phyloP scores from a whole-genome alignment of 23 tunicate species.

The Botrylloides violaceus region DNA sequence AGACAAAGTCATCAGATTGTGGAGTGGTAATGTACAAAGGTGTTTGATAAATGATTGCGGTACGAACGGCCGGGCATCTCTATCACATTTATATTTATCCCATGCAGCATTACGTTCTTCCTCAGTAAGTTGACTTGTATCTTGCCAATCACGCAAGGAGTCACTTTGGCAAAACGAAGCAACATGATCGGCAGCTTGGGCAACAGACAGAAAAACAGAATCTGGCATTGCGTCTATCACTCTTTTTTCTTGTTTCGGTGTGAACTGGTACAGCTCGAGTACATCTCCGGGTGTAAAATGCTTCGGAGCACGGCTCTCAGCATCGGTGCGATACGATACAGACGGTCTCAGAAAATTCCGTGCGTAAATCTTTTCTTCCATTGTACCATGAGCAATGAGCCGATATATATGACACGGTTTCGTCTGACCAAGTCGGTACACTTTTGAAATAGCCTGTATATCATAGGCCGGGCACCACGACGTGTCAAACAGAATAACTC shows the following conservation, averaged over 20 bases:
- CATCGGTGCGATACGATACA: constrained; percentile 73
- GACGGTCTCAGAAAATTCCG: constrained; percentile 74
- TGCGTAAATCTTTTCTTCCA: constrained; percentile 91
- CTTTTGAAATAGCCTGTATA: constrained; percentile 77
- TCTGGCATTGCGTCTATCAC: constrained; percentile 21
- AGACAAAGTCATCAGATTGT: not conserved
- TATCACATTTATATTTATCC: constrained; percentile 88
- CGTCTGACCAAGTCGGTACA: constrained; percentile 87
- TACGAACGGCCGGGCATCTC: constrained; percentile 7
- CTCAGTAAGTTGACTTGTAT: constrained; percentile 66
- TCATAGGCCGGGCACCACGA: constrained; percentile 96
- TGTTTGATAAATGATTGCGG: not conserved
- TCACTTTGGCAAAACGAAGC: constrained; percentile 68
- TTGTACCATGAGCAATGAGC: constrained; percentile 85
- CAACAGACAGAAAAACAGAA: constrained; percentile 31
- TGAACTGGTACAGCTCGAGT: constrained; percentile 57
- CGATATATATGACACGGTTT: constrained; percentile 75
- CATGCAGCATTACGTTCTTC: constrained; percentile 85
- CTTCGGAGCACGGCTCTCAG: constrained; percentile 70
- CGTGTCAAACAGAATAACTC: constrained; percentile 83
- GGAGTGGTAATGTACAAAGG: not conserved
- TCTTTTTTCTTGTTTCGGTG: constrained; percentile 19
- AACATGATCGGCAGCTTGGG: constrained; percentile 17
- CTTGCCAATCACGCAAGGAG: constrained; percentile 81
- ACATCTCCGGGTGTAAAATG: constrained; percentile 67